phyloP scores from a whole-genome alignment of 2,888 invertebrate genomes.

The Dynastes tityus region DNA sequence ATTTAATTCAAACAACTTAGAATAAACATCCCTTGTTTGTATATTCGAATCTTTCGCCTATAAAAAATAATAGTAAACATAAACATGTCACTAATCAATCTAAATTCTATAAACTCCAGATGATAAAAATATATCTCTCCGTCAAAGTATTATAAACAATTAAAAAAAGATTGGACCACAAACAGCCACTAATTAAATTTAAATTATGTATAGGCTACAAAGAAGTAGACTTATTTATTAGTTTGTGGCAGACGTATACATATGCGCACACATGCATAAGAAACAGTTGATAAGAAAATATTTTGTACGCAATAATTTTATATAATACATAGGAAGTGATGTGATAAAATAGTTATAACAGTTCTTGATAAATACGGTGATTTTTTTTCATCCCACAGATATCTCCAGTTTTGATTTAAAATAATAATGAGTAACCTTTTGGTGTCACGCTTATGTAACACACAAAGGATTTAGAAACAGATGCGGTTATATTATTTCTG shows the following conservation, averaged over 20 bases:
- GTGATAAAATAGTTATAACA: conserved; percentile 40
- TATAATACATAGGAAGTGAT: conserved; percentile 44
- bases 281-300: conserved; percentile 22
- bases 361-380: conserved; percentile 27
- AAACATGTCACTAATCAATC: neutral
- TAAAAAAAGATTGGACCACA: neutral
- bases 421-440: conserved; percentile 40
- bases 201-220: conserved; percentile 18
- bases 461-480: conserved; percentile 36
- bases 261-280: neutral
- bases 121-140: neutral
- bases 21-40: neutral
- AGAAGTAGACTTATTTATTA: neutral
- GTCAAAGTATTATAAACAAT: neutral
- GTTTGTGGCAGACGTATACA: neutral
- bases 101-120: conserved; percentile 17
- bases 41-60: neutral
- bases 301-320: conserved; percentile 42
- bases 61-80: conserved; percentile 1
- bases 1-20: neutral
- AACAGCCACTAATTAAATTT: conserved; percentile 1
- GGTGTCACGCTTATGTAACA: conserved; percentile 36
- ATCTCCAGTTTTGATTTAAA: conserved; percentile 9
- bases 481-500: conserved; percentile 26
- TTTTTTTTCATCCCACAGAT: conserved; percentile 14